phyloP scores from a whole-genome alignment of 2,797 vertebrate species.

The Potorous gilbertii region DNA sequence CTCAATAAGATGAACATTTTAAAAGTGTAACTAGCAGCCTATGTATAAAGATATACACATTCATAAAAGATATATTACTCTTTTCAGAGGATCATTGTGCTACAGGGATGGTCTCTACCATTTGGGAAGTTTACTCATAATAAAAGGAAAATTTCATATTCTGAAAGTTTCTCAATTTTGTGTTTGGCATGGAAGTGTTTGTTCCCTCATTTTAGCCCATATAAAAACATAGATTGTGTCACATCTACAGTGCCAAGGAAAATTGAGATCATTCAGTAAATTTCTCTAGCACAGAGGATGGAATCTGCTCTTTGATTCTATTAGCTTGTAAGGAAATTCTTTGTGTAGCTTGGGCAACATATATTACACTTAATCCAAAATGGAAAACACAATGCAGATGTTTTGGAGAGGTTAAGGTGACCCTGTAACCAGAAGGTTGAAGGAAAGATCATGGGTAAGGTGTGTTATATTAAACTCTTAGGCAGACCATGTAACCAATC shows the following conservation, averaged over 20 bases:
- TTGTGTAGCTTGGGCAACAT: background rate
- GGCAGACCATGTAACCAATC: background rate
- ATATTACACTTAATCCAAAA: slow-evolving; percentile 4
- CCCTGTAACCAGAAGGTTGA: background rate
- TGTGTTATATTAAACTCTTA: background rate
- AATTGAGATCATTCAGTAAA: background rate
- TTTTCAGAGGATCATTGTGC: background rate
- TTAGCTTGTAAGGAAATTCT: slow-evolving; percentile 40
- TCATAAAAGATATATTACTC: slow-evolving; percentile 11
- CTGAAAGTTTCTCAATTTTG: slow-evolving; percentile 26
- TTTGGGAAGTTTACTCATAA: slow-evolving; percentile 9
- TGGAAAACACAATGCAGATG: slow-evolving; percentile 25
- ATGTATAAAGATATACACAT: background rate
- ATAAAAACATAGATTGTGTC: background rate
- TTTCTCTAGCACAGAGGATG: background rate
- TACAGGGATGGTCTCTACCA: background rate
- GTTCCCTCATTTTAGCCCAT: background rate
- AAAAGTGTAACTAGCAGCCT: background rate
- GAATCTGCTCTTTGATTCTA: slow-evolving; percentile 3
- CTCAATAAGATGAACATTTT: slow-evolving; percentile 20
- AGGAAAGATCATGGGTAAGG: slow-evolving; percentile 12
- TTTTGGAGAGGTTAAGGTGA: slow-evolving; percentile 17
- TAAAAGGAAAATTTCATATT: slow-evolving; percentile 3
- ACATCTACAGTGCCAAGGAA: slow-evolving; percentile 16
- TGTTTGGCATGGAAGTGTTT: background rate